Conservation (phyloP, 2,888 invertebrate genomes). For the Sarcophaga caerulescens region DNA sequence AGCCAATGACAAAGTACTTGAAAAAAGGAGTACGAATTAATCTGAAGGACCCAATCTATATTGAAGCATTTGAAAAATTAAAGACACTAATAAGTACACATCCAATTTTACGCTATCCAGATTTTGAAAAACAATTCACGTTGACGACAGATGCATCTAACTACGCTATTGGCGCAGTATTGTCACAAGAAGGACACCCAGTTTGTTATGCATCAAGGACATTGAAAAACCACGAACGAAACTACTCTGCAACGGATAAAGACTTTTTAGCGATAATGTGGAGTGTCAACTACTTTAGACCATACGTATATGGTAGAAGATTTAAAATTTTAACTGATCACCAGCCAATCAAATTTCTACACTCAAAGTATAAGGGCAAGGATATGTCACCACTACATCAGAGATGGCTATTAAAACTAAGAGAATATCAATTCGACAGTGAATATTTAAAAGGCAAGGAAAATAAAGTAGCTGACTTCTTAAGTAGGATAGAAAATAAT, state of each 20-base stretch:
- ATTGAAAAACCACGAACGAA: conserved; percentile 13
- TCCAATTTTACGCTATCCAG: neutral
- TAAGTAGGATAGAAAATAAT: conserved; percentile 22
- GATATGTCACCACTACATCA: conserved; percentile 40
- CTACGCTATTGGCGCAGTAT: neutral
- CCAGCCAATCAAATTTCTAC: conserved; percentile 37
- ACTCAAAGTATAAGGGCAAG: conserved; percentile 45
- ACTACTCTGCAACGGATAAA: conserved; percentile 21
- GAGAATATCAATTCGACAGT: neutral
- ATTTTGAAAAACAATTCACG: neutral
- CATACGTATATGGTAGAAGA: conserved; percentile 1
- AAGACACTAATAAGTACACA: neutral
- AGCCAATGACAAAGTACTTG: neutral
- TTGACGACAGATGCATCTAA: neutral
- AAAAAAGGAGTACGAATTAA: neutral
- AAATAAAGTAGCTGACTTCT: neutral
- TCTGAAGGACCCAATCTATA: neutral
- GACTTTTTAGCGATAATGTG: conserved; percentile 36
- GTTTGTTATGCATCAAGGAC: conserved; percentile 30
- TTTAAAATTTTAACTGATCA: conserved; percentile 40
- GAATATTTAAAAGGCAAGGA: conserved; percentile 29
- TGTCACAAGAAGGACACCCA: neutral
- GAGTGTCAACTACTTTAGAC: conserved; percentile 26
- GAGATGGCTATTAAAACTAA: conserved; percentile 24
- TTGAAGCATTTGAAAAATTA: neutral